Evolutionary conservation across 2,113 vertebrate genomes (phyloP), one percentile per base, ranked within the genome.

Genomic region (Nyctibius bracteatus): DNA sequence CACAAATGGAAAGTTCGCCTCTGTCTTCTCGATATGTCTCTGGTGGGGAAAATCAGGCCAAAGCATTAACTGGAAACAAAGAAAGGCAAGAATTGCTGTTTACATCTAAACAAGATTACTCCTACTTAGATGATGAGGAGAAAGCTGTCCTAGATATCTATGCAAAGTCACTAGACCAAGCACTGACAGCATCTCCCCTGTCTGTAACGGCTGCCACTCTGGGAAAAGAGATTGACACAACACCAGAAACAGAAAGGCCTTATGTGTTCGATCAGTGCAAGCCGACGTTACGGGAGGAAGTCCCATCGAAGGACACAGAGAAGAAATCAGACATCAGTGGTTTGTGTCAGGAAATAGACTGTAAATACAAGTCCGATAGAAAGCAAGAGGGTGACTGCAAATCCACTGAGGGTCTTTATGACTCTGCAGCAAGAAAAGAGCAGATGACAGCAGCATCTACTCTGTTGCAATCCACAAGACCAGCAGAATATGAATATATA

Each of bases 121-220:
- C 88, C 63, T 89, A 54, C 65, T 81, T 92, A 86, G 86, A 68
- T 19, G 80, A 88, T 27, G 92, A 95, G 8, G 83, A 96, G 68
- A 93, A 94, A 81, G 72, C 68, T 54, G 90, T 46, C 86, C 49
- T 94, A n/a, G 82, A 92, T 58, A 88, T 24, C n/a, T 85, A 39
- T 31, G 70, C 92, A 35, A 96, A 96, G 51, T 90, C 96, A 55
- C 52, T 90, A 59, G 92, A 90, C 70, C 81, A 81, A 55, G 84
- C 61, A 47, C 55, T 92, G 86, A 71, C 3, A 1, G 43, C 70
- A 71, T 81, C 88, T 59, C n/a, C 87, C 25, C 47, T 63, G 23
- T 46, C 91, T 65, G 37, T 44, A 63, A n/a, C 2, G 0, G 24
- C 61, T 35, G 7, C 52, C 8, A 2, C 57, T 21, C 70, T 49